Percentiles rank a stretch among this genome's conserved stretches.
Evolutionary conservation across 2,797 vertebrate species (phyloP).

Genomic region (Spinus pinus): DNA sequence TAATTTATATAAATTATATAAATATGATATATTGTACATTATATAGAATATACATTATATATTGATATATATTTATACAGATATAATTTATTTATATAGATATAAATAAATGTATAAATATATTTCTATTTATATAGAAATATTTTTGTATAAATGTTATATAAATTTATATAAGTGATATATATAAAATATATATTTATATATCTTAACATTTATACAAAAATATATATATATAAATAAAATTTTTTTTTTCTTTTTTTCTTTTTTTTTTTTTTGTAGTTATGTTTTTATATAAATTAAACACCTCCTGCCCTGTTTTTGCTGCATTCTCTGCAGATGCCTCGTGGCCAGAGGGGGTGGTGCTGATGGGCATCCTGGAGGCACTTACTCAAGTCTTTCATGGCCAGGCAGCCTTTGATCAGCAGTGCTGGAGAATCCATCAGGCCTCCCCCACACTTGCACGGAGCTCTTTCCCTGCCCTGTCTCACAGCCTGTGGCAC

Average conservation of each 20-base stretch:
- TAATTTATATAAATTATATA: neutral
- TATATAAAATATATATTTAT: too few relatives aligned
- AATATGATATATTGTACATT: too few relatives aligned
- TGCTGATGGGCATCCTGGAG: neutral
- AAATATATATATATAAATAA: neutral
- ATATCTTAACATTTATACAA: too few relatives aligned
- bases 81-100: too few relatives aligned
- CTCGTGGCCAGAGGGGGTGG: fast-evolving
- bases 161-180: too few relatives aligned
- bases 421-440: neutral
- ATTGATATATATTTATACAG: too few relatives aligned
- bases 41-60: too few relatives aligned
- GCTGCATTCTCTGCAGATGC: neutral
- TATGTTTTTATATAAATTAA: neutral
- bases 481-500: neutral
- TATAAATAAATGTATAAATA: too few relatives aligned
- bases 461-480: neutral
- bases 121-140: too few relatives aligned
- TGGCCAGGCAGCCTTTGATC: conserved; percentile 11
- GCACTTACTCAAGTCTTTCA: neutral
- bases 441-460: neutral
- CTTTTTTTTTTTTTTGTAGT: too few relatives aligned
- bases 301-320: neutral
- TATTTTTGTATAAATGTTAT: too few relatives aligned
- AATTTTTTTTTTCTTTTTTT: too few relatives aligned